Conservation (phyloP, 2,888 invertebrate species). For the Hetaerina titia region DNA sequence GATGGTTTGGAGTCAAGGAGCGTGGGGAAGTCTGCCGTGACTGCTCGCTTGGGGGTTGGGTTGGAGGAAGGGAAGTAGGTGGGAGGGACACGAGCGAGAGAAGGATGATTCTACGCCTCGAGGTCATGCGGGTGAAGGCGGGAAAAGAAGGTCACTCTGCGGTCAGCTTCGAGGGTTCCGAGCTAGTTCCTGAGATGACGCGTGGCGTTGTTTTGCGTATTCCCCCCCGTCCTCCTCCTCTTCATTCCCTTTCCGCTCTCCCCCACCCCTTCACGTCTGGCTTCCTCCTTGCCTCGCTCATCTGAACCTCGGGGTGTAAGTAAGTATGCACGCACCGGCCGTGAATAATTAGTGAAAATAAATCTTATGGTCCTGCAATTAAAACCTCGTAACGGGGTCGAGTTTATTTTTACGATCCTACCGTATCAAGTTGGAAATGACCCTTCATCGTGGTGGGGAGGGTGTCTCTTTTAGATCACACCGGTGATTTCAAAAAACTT, state of each 20-base stretch:
- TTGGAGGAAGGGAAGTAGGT: too few relatives aligned
- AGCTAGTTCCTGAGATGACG: background rate
- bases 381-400: background rate
- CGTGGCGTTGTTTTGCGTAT: background rate
- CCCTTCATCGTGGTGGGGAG: background rate
- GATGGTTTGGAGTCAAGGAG: background rate
- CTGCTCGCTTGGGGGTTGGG: background rate
- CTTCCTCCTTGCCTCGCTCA: background rate
- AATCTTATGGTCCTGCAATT: background rate
- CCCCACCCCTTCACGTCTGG: background rate
- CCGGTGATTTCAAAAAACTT: background rate
- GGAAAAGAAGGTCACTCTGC: constrained; percentile 4
- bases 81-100: background rate
- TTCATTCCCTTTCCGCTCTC: too few relatives aligned
- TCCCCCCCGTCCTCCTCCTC: background rate
- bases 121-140: constrained; percentile 1
- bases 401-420: background rate
- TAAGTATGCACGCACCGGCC: background rate
- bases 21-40: background rate
- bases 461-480: background rate
- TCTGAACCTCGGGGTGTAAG: background rate
- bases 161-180: background rate
- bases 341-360: constrained; percentile 2
- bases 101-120: constrained; percentile 6
- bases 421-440: background rate